Evolutionary conservation across 64 coral and sea anemone species (phyloP).

Genomic region (Exaiptasia diaphana): DNA sequence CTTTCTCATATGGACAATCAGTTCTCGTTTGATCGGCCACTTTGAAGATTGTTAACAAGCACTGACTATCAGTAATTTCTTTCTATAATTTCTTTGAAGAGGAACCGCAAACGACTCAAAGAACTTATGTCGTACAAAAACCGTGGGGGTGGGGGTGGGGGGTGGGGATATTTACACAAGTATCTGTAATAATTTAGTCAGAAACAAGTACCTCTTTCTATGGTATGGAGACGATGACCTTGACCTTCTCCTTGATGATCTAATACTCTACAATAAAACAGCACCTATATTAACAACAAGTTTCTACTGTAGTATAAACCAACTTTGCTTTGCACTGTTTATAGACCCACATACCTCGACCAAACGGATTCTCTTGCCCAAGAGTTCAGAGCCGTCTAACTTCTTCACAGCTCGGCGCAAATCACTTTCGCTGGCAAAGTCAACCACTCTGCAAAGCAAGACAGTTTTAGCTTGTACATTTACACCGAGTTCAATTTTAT

Average conservation of each 20-base stretch:
- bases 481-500: background rate
- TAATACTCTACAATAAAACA: background rate
- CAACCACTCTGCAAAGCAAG: constrained; percentile 64
- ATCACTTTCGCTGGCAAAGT: constrained; percentile 88
- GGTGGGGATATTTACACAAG: background rate
- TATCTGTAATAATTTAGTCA: background rate
- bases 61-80: constrained; percentile 8
- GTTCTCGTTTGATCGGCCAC: background rate
- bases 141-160: background rate
- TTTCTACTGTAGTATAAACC: background rate
- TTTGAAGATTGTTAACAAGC: background rate
- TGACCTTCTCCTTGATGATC: background rate
- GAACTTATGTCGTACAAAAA: background rate
- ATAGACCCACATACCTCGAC: constrained; percentile 62
- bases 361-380: constrained; percentile 78
- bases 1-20: background rate
- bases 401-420: constrained; percentile 87
- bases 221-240: constrained; percentile 3
- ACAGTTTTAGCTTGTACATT: background rate
- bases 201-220: background rate
- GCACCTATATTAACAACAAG: background rate
- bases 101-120: background rate
- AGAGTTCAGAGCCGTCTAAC: constrained; percentile 86
- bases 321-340: background rate
- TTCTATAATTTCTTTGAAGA: background rate